Conservation (phyloP, 2,797 vertebrate species). For the Tangara arthus region DNA sequence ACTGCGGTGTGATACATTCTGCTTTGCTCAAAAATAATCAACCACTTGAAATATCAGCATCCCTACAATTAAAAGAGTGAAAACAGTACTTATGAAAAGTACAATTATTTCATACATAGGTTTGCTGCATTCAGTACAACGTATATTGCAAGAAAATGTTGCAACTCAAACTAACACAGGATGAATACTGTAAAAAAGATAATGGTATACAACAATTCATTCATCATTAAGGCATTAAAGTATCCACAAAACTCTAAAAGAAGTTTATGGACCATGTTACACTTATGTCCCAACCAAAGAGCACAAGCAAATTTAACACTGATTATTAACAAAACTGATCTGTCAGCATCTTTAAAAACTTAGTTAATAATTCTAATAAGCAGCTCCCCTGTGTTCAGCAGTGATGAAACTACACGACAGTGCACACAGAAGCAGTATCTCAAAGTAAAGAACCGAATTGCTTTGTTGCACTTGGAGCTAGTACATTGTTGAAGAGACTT, state of each 20-base stretch:
- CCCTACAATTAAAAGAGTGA: neutral
- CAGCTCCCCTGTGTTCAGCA: neutral
- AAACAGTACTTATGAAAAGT: neutral
- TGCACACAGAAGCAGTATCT: neutral
- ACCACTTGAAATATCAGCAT: neutral
- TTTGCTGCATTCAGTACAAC: neutral
- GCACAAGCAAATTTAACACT: slow-evolving; percentile 9
- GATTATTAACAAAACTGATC: slow-evolving; percentile 10
- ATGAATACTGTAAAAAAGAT: neutral
- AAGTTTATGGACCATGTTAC: neutral
- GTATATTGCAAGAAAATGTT: neutral
- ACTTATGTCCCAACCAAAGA: neutral
- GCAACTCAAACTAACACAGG: neutral
- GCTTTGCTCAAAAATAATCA: neutral
- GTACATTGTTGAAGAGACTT: neutral
- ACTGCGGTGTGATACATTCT: rapidly evolving
- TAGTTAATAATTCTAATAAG: neutral
- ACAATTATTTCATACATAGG: neutral
- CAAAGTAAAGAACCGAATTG: neutral
- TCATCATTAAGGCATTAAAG: slow-evolving; percentile 2
- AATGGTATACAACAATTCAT: neutral
- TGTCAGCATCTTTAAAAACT: neutral
- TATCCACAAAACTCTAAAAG: slow-evolving; percentile 6
- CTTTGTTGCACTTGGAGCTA: neutral
- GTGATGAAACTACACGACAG: neutral